Evolutionary conservation across 2,888 invertebrate genomes (phyloP).

Genomic region (Cylloceria caligata): DNA sequence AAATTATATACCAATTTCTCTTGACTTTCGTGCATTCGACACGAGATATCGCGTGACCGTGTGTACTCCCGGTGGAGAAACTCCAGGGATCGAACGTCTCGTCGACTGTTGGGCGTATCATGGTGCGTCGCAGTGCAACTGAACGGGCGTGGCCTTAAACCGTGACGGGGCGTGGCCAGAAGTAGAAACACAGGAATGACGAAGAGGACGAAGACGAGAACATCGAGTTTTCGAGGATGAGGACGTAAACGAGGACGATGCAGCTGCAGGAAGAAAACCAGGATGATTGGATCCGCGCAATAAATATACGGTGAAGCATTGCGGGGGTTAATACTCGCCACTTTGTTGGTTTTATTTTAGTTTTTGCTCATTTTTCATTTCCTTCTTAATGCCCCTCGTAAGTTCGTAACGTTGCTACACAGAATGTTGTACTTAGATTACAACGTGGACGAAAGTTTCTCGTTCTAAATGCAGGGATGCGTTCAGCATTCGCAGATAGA

Average conservation of each 20-base stretch:
- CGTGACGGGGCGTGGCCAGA: slow-evolving; percentile 61
- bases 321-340: slow-evolving; percentile 3
- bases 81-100: slow-evolving; percentile 65
- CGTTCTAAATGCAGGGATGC: not conserved
- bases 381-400: not conserved
- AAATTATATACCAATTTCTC: slow-evolving; percentile 20
- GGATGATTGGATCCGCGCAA: slow-evolving; percentile 21
- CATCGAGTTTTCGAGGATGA: slow-evolving; percentile 24
- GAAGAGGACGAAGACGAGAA: slow-evolving; percentile 22
- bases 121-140: slow-evolving; percentile 56
- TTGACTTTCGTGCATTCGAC: slow-evolving; percentile 64
- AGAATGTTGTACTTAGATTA: not conserved
- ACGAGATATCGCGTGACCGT: slow-evolving; percentile 72
- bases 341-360: not conserved
- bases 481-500: not conserved
- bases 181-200: slow-evolving; percentile 38
- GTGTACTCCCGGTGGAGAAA: slow-evolving; percentile 49
- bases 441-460: not conserved
- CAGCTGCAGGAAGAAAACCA: slow-evolving; percentile 38
- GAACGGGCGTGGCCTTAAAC: slow-evolving; percentile 63
- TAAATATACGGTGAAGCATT: slow-evolving; percentile 8
- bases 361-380: not conserved
- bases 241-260: slow-evolving; percentile 48
- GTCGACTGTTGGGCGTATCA: slow-evolving; percentile 60
- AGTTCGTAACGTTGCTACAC: not conserved